phyloP scores from a whole-genome alignment of 2,888 invertebrate species.

The Microctonus hyperodae region DNA sequence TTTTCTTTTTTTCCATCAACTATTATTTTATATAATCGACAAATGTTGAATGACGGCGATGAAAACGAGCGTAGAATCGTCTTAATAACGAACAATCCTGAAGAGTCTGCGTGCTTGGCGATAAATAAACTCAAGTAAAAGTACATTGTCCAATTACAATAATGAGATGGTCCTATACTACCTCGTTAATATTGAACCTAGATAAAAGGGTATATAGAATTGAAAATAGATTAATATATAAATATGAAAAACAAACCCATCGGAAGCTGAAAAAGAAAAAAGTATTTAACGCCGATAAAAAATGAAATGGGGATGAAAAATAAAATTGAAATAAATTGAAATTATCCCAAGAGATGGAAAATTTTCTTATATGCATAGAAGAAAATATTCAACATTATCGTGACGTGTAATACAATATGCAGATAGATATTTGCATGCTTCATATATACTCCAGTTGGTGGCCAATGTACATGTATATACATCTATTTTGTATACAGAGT shows the following conservation, averaged over 20 bases:
- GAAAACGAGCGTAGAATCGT: slow-evolving; percentile 32
- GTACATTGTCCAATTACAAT: slow-evolving; percentile 54
- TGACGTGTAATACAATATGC: slow-evolving; percentile 60
- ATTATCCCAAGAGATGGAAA: not conserved
- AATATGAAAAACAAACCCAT: not conserved
- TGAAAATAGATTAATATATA: not conserved
- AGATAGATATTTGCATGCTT: slow-evolving; percentile 57
- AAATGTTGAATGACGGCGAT: too few relatives aligned
- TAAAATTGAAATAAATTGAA: not conserved
- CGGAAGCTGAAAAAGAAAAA: not conserved
- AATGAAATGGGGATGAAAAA: slow-evolving; percentile 35
- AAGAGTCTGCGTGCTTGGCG: slow-evolving; percentile 33
- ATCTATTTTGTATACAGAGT: slow-evolving; percentile 25
- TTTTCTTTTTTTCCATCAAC: too few relatives aligned
- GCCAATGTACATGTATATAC: not conserved
- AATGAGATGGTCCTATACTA: slow-evolving; percentile 49
- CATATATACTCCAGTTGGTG: slow-evolving; percentile 12
- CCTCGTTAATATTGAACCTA: slow-evolving; percentile 21
- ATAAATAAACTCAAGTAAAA: slow-evolving; percentile 47
- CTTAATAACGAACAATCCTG: slow-evolving; percentile 37
- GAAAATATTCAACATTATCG: slow-evolving; percentile 48
- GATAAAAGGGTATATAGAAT: slow-evolving; percentile 26
- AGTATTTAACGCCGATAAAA: slow-evolving; percentile 37
- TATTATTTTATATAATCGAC: too few relatives aligned
- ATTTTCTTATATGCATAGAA: not conserved